Conservation (phyloP, 1,140 invertebrate species). For the Leptopilina clavipes region DNA sequence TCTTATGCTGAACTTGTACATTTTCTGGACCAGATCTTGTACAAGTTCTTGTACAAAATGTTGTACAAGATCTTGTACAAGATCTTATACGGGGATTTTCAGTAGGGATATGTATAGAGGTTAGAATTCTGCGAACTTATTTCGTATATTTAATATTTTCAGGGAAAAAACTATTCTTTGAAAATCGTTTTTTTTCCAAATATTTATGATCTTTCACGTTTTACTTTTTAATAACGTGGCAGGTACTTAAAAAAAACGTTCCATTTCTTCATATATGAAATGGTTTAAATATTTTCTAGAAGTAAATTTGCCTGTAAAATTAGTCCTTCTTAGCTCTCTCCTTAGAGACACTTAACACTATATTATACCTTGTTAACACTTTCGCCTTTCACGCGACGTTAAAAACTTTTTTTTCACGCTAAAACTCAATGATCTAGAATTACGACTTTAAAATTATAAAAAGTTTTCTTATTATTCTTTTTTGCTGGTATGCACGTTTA, state of each 20-base stretch:
- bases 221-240: background rate
- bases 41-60: too few species aligned
- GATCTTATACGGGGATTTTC: too few species aligned
- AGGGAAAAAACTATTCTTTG: too few species aligned
- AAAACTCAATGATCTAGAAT: conserved; percentile 2
- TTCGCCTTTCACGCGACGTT: background rate
- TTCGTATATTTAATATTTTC: too few species aligned
- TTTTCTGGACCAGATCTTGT: too few species aligned
- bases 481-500: too few species aligned
- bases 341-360: conserved; percentile 1
- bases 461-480: background rate
- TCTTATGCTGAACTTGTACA: too few species aligned
- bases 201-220: too few species aligned
- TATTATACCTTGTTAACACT: conserved; percentile 26
- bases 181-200: too few species aligned
- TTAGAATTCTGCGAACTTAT: too few species aligned
- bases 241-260: background rate
- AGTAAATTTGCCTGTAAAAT: conserved; percentile 11
- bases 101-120: too few species aligned
- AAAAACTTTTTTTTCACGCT: background rate
- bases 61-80: too few species aligned
- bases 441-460: background rate
- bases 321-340: conserved; percentile 25
- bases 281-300: background rate
- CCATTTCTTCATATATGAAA: background rate